phyloP scores from a whole-genome alignment of 2,113 vertebrate species.

The Dipodomys ordii region DNA sequence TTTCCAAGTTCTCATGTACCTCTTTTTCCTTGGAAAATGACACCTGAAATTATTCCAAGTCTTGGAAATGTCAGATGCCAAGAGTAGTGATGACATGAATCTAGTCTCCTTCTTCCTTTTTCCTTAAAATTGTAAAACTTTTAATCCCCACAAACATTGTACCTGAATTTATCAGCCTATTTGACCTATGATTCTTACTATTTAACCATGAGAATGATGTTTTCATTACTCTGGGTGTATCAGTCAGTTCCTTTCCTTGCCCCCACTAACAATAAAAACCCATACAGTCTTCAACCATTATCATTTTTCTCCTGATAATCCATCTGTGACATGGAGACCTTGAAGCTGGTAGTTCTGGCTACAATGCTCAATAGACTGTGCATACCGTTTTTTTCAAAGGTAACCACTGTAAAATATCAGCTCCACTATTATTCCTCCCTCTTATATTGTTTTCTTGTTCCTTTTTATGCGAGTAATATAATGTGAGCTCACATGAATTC shows the following conservation, averaged over 20 bases:
- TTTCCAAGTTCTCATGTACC: background rate
- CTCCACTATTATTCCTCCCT: conserved; percentile 25
- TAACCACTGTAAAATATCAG: conserved; percentile 66
- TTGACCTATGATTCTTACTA: conserved; percentile 55
- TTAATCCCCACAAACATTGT: background rate
- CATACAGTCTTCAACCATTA: conserved; percentile 86
- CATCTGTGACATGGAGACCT: conserved; percentile 85
- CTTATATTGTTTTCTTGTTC: background rate
- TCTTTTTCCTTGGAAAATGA: background rate
- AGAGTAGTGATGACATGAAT: background rate
- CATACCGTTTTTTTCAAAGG: conserved; percentile 57
- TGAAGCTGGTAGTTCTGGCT: conserved; percentile 60
- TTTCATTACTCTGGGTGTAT: conserved; percentile 56
- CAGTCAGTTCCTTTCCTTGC: conserved; percentile 68
- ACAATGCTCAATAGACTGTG: conserved; percentile 76
- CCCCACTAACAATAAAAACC: conserved; percentile 84
- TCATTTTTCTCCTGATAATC: conserved; percentile 87
- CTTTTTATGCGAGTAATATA: conserved; percentile 1
- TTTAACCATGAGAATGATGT: conserved; percentile 33
- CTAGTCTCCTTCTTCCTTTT: conserved; percentile 44
- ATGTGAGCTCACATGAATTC: conserved; percentile 24
- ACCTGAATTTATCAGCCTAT: conserved; percentile 29
- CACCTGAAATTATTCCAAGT: background rate
- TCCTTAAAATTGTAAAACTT: conserved; percentile 20
- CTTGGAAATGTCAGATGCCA: background rate